These are phyloP conservation scores for Mungos mungo DNA, from an alignment of 2,113 vertebrate genomes.

Conservation along the genomic window DNA sequence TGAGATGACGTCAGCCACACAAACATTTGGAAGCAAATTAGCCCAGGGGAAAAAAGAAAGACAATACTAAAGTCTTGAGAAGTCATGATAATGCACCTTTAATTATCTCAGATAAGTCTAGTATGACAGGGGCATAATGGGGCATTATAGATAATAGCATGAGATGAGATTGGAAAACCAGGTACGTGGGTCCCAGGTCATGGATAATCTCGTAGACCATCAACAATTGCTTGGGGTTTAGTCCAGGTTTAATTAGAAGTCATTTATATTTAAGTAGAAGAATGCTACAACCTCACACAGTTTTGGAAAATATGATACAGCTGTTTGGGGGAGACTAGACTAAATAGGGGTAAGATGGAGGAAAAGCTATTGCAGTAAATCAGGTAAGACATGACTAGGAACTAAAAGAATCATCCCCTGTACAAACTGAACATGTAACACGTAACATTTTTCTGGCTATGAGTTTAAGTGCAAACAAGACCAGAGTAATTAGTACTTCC, in stretches of 20 bases:
- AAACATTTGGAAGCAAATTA: neutral
- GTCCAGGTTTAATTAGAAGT: neutral
- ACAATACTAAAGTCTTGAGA: neutral
- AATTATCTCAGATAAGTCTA: neutral
- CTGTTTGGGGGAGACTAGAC: neutral
- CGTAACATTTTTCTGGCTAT: neutral
- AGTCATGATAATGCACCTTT: neutral
- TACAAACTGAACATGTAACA: neutral
- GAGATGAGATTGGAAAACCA: neutral
- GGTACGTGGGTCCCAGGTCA: neutral
- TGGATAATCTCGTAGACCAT: neutral
- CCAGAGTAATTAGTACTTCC: neutral
- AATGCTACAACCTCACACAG: neutral
- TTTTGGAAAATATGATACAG: neutral
- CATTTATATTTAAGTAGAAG: neutral
- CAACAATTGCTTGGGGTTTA: neutral
- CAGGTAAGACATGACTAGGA: neutral
- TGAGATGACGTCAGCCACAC: neutral
- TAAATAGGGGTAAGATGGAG: neutral
- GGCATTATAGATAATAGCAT: neutral
- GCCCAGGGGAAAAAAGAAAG: neutral
- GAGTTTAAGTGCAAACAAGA: neutral
- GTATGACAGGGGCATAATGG: neutral
- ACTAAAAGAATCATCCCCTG: neutral
- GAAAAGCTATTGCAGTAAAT: neutral